These are phyloP conservation scores for Coccyzus lansbergi DNA, from an alignment of 2,797 vertebrate species.

Conservation along the genomic window DNA sequence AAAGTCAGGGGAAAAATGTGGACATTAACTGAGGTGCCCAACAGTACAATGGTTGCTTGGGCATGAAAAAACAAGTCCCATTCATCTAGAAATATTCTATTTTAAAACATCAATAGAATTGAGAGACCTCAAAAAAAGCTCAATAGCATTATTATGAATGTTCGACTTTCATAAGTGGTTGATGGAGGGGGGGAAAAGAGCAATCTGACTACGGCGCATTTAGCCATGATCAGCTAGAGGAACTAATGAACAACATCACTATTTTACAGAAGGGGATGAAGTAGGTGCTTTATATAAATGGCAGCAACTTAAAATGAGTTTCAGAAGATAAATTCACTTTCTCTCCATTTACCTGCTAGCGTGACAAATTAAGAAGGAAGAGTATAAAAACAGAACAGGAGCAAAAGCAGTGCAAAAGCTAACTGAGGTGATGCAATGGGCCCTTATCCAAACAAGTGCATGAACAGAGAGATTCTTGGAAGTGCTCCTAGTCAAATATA, in stretches of 20 bases:
- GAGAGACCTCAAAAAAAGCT: neutral
- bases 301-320: constrained; percentile 60
- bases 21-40: neutral
- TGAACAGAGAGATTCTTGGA: constrained; percentile 45
- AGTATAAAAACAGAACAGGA: constrained; percentile 44
- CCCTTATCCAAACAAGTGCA: constrained; percentile 22
- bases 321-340: constrained; percentile 69
- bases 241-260: constrained; percentile 66
- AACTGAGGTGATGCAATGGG: constrained; percentile 57
- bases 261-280: constrained; percentile 69
- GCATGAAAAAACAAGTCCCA: neutral
- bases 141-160: constrained; percentile 5
- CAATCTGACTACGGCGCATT: constrained; percentile 16
- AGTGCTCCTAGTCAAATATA: constrained; percentile 45
- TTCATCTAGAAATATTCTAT: neutral
- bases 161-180: neutral
- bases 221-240: constrained; percentile 55
- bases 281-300: constrained; percentile 64
- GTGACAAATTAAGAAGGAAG: constrained; percentile 65
- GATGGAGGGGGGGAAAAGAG: neutral
- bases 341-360: constrained; percentile 66
- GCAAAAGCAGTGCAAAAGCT: constrained; percentile 53
- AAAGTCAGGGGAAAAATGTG: neutral
- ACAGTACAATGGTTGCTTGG: neutral
- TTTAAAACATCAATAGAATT: neutral